Conservation (phyloP, 2,113 vertebrate species). For the Cercopithecus mona region DNA sequence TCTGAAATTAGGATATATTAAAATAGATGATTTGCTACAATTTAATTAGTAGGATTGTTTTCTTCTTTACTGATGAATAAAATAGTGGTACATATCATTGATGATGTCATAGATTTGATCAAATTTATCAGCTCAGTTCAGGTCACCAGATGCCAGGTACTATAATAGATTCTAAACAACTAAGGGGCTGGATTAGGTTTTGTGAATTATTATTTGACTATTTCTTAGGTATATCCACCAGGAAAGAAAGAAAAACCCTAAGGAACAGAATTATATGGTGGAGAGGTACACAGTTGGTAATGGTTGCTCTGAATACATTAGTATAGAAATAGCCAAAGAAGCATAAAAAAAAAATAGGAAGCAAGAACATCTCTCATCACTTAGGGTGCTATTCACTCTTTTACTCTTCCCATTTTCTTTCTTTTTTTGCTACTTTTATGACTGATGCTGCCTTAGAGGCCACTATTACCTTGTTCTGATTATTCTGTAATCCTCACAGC, state of each 20-base stretch:
- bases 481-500: not conserved
- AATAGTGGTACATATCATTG: not conserved
- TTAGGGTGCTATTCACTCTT: not conserved
- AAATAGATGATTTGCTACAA: not conserved
- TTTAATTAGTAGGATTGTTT: not conserved
- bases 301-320: not conserved
- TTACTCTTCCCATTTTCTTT: not conserved
- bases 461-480: not conserved
- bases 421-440: not conserved
- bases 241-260: not conserved
- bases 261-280: not conserved
- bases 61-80: not conserved
- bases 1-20: not conserved
- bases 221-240: not conserved
- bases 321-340: not conserved
- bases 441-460: not conserved
- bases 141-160: not conserved
- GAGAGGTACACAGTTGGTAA: not conserved
- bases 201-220: not conserved
- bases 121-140: not conserved
- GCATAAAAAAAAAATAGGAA: not conserved
- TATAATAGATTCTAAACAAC: not conserved
- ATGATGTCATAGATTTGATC: not conserved
- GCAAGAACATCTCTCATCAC: not conserved
- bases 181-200: not conserved